A percentile compares a stretch with the other conserved stretches of the same genome.
phyloP scores from a whole-genome alignment of 2,113 vertebrate species.

The Passer domesticus region DNA sequence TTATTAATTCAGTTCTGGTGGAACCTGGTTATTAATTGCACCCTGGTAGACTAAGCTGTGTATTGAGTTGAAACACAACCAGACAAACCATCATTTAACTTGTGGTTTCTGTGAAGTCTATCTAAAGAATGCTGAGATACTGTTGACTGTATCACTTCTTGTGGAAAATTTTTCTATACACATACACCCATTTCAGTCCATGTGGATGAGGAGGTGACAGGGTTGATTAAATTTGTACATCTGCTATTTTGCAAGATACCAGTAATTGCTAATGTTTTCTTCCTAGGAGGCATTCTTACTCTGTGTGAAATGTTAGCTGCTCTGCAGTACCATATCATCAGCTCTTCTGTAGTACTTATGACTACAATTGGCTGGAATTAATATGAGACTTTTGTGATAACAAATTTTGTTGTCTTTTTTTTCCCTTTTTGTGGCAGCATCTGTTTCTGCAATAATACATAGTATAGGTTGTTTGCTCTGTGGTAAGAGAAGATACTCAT shows the following conservation, averaged over 20 bases:
- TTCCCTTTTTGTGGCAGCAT: background rate
- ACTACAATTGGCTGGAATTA: background rate
- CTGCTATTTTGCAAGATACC: background rate
- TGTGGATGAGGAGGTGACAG: background rate
- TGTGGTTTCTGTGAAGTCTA: background rate
- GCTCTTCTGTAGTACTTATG: background rate
- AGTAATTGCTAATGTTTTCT: background rate
- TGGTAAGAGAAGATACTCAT: background rate
- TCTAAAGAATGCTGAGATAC: background rate
- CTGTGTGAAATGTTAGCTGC: background rate
- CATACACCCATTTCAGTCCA: background rate
- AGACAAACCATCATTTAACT: background rate
- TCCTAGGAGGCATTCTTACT: background rate
- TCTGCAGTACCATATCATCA: background rate
- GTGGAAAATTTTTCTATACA: background rate
- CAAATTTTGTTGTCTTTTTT: background rate
- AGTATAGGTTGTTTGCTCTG: background rate
- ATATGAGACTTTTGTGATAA: background rate
- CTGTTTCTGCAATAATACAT: constrained; percentile 3
- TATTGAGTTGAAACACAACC: background rate
- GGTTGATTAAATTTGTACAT: background rate
- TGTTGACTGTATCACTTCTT: background rate
- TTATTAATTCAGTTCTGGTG: background rate
- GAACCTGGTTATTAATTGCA: background rate
- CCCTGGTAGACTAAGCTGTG: background rate